Evolutionary conservation across 2,113 vertebrate genomes (phyloP).

Genomic region (Rhegmatorhina hoffmannsi): DNA sequence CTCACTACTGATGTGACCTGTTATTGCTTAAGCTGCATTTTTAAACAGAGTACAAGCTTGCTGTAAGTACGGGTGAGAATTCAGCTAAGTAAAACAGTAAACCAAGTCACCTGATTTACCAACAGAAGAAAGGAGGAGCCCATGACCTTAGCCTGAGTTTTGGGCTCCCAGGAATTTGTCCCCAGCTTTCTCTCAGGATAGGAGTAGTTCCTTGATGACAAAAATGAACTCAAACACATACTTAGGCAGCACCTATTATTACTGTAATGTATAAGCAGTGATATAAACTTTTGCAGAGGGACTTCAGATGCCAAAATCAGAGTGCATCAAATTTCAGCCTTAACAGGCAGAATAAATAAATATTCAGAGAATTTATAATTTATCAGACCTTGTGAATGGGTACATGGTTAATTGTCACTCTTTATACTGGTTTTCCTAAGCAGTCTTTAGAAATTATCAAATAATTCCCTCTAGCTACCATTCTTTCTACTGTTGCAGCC

Average conservation of each 20-base stretch:
- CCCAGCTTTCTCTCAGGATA: not conserved
- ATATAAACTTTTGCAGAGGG: not conserved
- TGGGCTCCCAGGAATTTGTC: not conserved
- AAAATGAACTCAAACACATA: not conserved
- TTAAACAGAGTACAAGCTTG: not conserved
- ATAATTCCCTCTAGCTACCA: not conserved
- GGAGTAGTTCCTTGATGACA: not conserved
- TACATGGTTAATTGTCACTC: not conserved
- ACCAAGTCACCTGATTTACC: not conserved
- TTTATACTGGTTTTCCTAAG: not conserved
- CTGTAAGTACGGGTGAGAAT: not conserved
- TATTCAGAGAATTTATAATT: not conserved
- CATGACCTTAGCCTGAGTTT: not conserved
- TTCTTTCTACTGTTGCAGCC: not conserved
- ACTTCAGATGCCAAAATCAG: not conserved
- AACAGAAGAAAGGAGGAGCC: not conserved
- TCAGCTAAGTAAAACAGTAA: not conserved
- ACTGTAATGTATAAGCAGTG: not conserved
- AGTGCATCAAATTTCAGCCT: not conserved
- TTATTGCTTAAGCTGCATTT: not conserved
- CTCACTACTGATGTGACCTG: not conserved
- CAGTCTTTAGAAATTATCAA: not conserved
- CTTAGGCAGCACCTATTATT: not conserved
- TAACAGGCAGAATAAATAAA: not conserved
- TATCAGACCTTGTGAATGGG: not conserved